Conservation (phyloP, 2,113 vertebrate genomes). For the Neotoma lepida region DNA sequence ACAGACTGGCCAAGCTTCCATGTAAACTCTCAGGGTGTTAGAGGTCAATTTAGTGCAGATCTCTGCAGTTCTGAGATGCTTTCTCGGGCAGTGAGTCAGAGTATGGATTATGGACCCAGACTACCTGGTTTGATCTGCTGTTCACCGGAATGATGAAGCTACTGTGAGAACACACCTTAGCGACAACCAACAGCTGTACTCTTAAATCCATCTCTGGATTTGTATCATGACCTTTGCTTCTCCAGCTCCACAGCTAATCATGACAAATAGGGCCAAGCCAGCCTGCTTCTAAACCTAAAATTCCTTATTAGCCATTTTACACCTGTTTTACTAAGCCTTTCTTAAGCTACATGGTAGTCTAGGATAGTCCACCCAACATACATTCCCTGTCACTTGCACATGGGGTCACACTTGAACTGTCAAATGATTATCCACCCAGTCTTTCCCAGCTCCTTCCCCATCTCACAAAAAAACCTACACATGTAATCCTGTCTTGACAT, state of each 20-base stretch:
- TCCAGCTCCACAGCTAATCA: background rate
- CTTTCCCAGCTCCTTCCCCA: background rate
- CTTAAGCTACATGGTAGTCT: background rate
- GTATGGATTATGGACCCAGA: background rate
- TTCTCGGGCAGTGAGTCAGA: background rate
- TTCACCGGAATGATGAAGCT: background rate
- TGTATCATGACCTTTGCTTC: background rate
- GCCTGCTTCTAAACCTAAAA: background rate
- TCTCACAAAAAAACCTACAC: constrained; percentile 10
- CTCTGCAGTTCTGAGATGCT: background rate
- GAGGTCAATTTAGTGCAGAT: constrained; percentile 41
- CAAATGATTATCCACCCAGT: background rate
- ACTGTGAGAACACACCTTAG: background rate
- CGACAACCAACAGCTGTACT: background rate
- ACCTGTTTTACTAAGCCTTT: background rate
- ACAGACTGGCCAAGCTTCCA: background rate
- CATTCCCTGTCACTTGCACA: background rate
- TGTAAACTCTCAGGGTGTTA: background rate
- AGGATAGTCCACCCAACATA: background rate
- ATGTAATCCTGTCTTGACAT: constrained; percentile 1
- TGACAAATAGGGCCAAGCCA: background rate
- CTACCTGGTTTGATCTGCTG: constrained; percentile 23
- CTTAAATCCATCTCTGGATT: background rate
- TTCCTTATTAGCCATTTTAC: background rate
- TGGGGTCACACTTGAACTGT: background rate